phyloP scores from a whole-genome alignment of 2,888 invertebrate genomes.

The Thera obeliscata region DNA sequence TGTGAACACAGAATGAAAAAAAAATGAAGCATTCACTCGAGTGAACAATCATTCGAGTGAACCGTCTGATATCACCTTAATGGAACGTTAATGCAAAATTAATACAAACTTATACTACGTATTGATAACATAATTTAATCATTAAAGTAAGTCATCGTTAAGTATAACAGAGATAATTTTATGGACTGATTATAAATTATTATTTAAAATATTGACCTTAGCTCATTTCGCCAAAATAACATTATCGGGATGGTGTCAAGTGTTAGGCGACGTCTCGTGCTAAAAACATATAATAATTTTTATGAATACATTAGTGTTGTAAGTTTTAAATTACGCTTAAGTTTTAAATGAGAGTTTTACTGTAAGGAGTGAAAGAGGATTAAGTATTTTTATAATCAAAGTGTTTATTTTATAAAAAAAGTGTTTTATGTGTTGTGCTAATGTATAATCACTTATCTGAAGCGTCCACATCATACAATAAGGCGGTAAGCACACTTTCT shows the following conservation, averaged over 20 bases:
- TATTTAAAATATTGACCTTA: constrained; percentile 20
- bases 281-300: constrained; percentile 6
- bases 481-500: constrained; percentile 21
- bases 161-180: constrained; percentile 1
- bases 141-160: background rate
- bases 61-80: no score
- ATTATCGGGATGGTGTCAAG: constrained; percentile 5
- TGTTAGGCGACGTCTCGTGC: constrained; percentile 15
- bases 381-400: background rate
- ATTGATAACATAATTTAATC: background rate
- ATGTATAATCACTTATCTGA: constrained; percentile 18
- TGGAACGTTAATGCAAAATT: background rate
- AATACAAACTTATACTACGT: background rate
- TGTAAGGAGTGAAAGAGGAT: background rate
- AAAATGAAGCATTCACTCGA: no score
- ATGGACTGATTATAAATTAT: constrained; percentile 10
- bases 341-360: background rate
- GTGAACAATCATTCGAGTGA: no score
- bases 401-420: background rate
- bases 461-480: constrained; percentile 13
- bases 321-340: background rate
- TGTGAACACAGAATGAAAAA: no score
- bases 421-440: background rate
- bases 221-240: constrained; percentile 4
- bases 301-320: background rate